phyloP scores from a whole-genome alignment of 2,888 invertebrate species.

The Pasiphila rectangulata region DNA sequence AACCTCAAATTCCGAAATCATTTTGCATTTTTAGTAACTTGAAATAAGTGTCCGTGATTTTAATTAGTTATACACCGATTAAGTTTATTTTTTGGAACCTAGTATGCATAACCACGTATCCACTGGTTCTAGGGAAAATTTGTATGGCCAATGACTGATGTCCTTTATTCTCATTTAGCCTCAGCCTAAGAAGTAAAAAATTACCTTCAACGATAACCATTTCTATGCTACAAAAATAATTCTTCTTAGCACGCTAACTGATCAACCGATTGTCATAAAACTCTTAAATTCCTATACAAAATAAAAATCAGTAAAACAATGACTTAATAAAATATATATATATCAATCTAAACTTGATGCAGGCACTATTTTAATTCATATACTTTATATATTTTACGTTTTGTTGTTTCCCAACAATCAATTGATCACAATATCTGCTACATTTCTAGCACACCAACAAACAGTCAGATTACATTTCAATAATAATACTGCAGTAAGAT shows the following conservation, averaged over 20 bases:
- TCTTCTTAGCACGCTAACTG: slow-evolving; percentile 42
- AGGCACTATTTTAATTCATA: not conserved
- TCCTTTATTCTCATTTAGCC: too few species aligned
- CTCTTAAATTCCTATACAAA: not conserved
- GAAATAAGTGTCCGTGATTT: too few species aligned
- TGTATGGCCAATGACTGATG: too few species aligned
- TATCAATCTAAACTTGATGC: not conserved
- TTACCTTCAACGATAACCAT: too few species aligned
- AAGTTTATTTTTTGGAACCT: too few species aligned
- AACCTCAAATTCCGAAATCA: too few species aligned
- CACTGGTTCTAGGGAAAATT: too few species aligned
- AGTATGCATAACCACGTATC: too few species aligned
- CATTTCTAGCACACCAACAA: slow-evolving; percentile 30
- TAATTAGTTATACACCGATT: too few species aligned
- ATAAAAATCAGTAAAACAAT: not conserved
- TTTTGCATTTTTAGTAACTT: too few species aligned
- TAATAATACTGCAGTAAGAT: slow-evolving; percentile 1
- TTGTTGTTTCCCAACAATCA: too few species aligned
- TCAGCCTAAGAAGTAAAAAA: too few species aligned
- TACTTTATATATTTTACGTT: not conserved
- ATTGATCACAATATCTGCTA: slow-evolving; percentile 28
- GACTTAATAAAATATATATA: not conserved
- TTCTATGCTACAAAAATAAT: slow-evolving; percentile 63
- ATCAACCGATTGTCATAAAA: slow-evolving; percentile 46
- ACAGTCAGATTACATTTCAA: slow-evolving; percentile 31